Conservation (phyloP, 2,888 invertebrate genomes). For the Pecten maximus region DNA sequence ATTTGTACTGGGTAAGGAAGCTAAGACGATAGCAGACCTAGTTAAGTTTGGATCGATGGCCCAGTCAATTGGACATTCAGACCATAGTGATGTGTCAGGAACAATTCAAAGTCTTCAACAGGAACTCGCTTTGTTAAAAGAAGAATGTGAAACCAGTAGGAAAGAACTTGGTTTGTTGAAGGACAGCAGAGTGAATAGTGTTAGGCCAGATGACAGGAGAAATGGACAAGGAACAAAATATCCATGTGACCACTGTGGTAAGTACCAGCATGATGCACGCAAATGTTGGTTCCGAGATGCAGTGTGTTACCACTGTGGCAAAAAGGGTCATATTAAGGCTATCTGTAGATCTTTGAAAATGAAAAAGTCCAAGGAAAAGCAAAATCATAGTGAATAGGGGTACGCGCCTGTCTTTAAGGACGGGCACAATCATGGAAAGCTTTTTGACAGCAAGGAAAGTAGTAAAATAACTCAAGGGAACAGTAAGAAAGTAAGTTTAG, state of each 20-base stretch:
- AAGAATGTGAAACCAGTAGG: neutral
- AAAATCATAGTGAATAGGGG: no score
- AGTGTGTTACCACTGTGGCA: constrained; percentile 24
- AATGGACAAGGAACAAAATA: neutral
- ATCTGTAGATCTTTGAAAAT: constrained; percentile 8
- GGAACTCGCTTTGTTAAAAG: neutral
- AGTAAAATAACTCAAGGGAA: no score
- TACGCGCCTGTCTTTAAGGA: no score
- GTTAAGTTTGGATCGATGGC: neutral
- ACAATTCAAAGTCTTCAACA: neutral
- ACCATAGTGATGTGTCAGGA: neutral
- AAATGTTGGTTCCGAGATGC: constrained; percentile 31
- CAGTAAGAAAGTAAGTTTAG: no score
- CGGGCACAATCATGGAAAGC: no score
- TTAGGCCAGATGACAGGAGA: neutral
- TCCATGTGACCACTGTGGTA: neutral
- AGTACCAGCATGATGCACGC: neutral
- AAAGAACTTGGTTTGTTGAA: neutral
- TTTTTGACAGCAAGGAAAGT: no score
- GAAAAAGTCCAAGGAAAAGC: no score
- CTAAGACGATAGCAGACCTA: neutral
- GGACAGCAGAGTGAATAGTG: neutral
- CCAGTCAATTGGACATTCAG: neutral
- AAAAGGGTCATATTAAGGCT: constrained; percentile 25
- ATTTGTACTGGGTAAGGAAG: neutral